Evolutionary conservation across 2,888 invertebrate species (phyloP), one percentile per base, ranked within the genome.

Genomic region (Pachydiplax longipennis): DNA sequence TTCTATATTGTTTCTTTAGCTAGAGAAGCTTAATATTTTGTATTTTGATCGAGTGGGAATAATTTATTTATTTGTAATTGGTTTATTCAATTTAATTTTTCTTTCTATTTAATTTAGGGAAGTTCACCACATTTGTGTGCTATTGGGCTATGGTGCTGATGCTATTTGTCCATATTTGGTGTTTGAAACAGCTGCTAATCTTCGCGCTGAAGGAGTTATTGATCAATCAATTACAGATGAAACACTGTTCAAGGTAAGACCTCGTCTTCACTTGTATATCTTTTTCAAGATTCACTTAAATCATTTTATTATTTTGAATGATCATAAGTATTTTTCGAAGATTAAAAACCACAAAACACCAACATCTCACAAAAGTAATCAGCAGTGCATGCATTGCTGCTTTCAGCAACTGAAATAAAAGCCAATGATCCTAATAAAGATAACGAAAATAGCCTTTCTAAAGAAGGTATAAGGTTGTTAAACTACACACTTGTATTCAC

Each of bases 161-260:
- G 99, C 98, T 0, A 97, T 99, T 92, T 99, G 99, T 92, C 99
- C 99, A 0, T 99, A 99, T 94, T 94, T 99, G 91, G 99, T 99
- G 3, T 98, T 99, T 94, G 99, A 99, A 94, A 96, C 99, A 92
- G 98, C 99, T 37, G 96, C 96, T 92, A 96, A 97, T 61, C 95
- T 99, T 15, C 96, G 99, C 48, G 96, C 97, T 92, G 98, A 99
- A 94, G 97, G 97, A 80, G 96, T 99, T 13, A 94, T 99, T 53
- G 97, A 98, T 92, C 95, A 96, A 0, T 95, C 95, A 5, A 94
- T 97, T 3, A 96, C 96, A 0, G 98, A 99, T 93, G 96, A 97
- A 10, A 95, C 96, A 91, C 97, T 99, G 92, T 99, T 97, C 94
- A 94, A 95, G 91, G 97, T 95, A 92, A 92, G 92, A 91, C 81